Evolutionary conservation across 2,113 vertebrate species (phyloP).

Genomic region (Gobio gobio): DNA sequence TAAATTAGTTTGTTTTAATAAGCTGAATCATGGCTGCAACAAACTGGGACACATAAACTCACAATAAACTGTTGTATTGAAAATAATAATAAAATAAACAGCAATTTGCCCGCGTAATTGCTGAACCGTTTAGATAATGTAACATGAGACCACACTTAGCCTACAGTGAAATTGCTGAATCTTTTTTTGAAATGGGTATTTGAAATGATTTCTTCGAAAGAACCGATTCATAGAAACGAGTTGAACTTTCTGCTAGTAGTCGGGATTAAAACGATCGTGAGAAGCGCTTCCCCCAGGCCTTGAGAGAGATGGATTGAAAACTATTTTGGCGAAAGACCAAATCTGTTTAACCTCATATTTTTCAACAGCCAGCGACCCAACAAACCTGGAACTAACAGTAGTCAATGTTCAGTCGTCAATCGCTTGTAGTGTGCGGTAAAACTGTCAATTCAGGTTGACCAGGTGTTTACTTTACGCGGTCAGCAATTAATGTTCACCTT

Average conservation of each 20-base stretch:
- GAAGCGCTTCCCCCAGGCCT: not conserved
- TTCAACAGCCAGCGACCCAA: not conserved
- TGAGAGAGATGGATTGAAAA: not conserved
- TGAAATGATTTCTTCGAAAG: not conserved
- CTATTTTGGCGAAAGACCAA: not conserved
- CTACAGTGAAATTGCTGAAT: not conserved
- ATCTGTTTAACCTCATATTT: not conserved
- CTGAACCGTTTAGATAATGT: not conserved
- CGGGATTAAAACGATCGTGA: not conserved
- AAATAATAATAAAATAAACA: not conserved
- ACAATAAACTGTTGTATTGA: not conserved
- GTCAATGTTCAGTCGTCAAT: not conserved
- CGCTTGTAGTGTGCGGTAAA: not conserved
- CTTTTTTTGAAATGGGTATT: too few species aligned
- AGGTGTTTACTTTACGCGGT: not conserved
- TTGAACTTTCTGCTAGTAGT: not conserved
- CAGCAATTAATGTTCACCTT: not conserved
- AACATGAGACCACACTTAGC: not conserved
- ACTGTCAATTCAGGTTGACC: not conserved
- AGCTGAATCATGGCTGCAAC: not conserved
- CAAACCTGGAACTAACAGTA: not conserved
- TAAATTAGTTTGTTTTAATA: not conserved
- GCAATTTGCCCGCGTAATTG: not conserved
- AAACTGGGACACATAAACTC: not conserved
- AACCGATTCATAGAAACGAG: not conserved